Evolutionary conservation across 2,888 invertebrate species (phyloP).

Genomic region (Melolontha melolontha): DNA sequence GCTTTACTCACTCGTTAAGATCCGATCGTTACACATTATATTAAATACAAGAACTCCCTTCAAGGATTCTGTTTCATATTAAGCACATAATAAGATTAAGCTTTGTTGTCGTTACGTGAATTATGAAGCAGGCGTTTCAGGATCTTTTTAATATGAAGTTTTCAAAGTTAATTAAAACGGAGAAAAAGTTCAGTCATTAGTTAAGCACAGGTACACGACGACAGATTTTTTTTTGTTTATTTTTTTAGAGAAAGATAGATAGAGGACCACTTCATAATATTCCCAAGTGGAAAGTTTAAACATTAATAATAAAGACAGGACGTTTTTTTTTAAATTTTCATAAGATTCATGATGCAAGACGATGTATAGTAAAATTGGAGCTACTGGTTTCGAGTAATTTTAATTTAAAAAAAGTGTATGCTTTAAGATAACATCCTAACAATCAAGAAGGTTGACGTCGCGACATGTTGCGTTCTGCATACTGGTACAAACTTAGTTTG

Average conservation of each 20-base stretch:
- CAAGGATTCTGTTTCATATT: too few species aligned
- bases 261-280: background rate
- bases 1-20: too few species aligned
- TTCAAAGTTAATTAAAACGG: slow-evolving; percentile 23
- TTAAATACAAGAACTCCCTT: too few species aligned
- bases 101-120: too few species aligned
- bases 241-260: background rate
- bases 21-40: too few species aligned
- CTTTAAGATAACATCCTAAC: background rate
- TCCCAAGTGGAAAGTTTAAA: slow-evolving; percentile 23
- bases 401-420: background rate
- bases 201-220: background rate
- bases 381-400: slow-evolving; percentile 1
- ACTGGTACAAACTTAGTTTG: too few species aligned
- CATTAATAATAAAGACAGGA: slow-evolving; percentile 12
- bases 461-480: too few species aligned
- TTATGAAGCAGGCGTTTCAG: too few species aligned
- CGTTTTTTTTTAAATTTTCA: slow-evolving; percentile 11
- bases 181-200: slow-evolving; percentile 5
- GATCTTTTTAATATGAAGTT: too few species aligned
- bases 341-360: background rate
- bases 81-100: too few species aligned
- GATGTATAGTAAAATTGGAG: background rate
- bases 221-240: slow-evolving; percentile 16
- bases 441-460: too few species aligned